Percentiles rank a stretch among this genome's conserved stretches.
phyloP scores from a whole-genome alignment of 2,888 invertebrate species.

The Drosophila testacea region DNA sequence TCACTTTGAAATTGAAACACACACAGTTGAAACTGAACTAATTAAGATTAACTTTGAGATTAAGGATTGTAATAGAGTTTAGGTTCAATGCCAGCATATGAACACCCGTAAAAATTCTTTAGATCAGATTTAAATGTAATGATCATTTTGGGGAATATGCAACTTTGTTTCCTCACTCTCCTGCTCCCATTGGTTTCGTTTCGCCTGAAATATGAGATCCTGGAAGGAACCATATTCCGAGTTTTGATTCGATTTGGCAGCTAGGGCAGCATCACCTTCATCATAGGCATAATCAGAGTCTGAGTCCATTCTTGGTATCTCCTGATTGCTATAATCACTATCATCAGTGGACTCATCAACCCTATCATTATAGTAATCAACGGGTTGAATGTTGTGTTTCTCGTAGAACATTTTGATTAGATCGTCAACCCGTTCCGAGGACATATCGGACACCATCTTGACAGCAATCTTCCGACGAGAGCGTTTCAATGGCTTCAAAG shows the following conservation, averaged over 20 bases:
- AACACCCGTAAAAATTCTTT: constrained; percentile 54
- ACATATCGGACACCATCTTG: constrained; percentile 78
- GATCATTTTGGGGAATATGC: constrained; percentile 53
- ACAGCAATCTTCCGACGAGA: constrained; percentile 75
- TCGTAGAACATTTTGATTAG: constrained; percentile 71
- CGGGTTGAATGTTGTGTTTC: constrained; percentile 56
- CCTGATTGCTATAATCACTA: constrained; percentile 49
- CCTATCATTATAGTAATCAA: constrained; percentile 28
- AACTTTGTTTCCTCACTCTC: constrained; percentile 75
- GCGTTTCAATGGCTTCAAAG: constrained; percentile 62
- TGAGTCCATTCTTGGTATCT: constrained; percentile 36
- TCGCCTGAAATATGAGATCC: constrained; percentile 78
- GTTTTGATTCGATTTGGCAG: constrained; percentile 69
- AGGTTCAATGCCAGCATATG: constrained; percentile 71
- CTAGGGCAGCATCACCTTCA: constrained; percentile 68
- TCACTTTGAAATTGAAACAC: constrained; percentile 8
- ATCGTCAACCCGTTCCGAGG: constrained; percentile 73
- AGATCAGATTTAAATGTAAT: constrained; percentile 57
- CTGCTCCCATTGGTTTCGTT: constrained; percentile 67
- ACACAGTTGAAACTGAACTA: constrained; percentile 25
- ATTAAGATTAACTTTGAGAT: constrained; percentile 5
- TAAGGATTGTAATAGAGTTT: not conserved
- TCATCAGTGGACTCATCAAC: constrained; percentile 39
- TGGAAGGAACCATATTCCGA: constrained; percentile 78
- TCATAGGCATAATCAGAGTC: constrained; percentile 74